phyloP scores from a whole-genome alignment of 2,888 invertebrate genomes.

The Acrobasis consociella region DNA sequence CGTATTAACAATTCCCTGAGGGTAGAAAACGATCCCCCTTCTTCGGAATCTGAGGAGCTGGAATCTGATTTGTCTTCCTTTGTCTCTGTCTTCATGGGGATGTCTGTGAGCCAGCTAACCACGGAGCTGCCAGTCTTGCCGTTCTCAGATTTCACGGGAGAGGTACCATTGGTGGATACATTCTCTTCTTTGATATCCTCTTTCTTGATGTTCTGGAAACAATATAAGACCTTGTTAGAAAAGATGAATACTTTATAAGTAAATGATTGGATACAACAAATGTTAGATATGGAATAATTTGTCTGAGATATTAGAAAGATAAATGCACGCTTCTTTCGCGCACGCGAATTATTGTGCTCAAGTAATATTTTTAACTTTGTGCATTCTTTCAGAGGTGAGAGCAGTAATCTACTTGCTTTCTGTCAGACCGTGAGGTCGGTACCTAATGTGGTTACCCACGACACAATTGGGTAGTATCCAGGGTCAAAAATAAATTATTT shows the following conservation, averaged over 20 bases:
- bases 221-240: conserved; percentile 16
- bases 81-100: conserved; percentile 59
- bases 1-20: conserved; percentile 90
- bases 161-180: conserved; percentile 68
- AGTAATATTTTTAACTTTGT: too few relatives aligned
- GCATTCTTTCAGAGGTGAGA: too few relatives aligned
- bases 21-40: conserved; percentile 91
- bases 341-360: too few relatives aligned
- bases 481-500: too few relatives aligned
- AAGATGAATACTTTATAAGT: background rate
- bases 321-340: too few relatives aligned
- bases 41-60: conserved; percentile 85
- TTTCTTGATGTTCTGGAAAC: conserved; percentile 73
- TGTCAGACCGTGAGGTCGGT: too few relatives aligned
- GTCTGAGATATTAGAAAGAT: too few relatives aligned
- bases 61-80: conserved; percentile 79
- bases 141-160: conserved; percentile 73
- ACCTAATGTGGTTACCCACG: too few relatives aligned
- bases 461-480: too few relatives aligned
- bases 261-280: background rate
- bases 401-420: too few relatives aligned
- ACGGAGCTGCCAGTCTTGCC: conserved; percentile 64
- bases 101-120: conserved; percentile 70
- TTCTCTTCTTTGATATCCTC: conserved; percentile 77
- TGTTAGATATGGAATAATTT: too few relatives aligned